Base-by-base conservation (phyloP, 2,888 invertebrate genomes). In the Limnephilus marmoratus region DNA sequence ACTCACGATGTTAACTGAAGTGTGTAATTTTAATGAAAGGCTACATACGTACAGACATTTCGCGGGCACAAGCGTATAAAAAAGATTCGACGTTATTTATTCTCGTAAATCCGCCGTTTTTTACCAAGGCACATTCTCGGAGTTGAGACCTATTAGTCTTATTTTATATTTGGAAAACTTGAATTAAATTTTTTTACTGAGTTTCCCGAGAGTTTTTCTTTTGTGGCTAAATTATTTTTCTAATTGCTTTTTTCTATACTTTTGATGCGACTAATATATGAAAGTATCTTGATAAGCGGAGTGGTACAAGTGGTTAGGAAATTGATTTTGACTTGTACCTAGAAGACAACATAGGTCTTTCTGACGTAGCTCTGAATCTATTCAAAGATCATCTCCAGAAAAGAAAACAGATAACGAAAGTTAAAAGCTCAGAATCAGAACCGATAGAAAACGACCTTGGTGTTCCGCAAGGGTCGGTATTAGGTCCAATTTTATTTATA, bases 11-110 rank as follows among this genome's bases (percentile, higher is more conserved):
- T 85, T 85, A 85, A 29, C 85, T 85, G 85, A n/a, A 41, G 41
- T 41, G 85, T 85, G 85, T 85, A 85, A 85, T 85, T 85, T 85
- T 85, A 85, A 85, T 85, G 85, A 85, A 85, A 85, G 85, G n/a
- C 37, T 85, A 13, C 85, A 41, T 85, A 41, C n/a, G 45, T 41
- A 18, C 41, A 37, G 82, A 82, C 31, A 34, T 83, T 83, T 37
- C n/a, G 31, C 41, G 85, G 31, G 85, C 85, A 37, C 3, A 41
- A 45, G 41, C 41, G n/a, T 85, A 85, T 85, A 45, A 85, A 85
- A 45, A 41, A 41, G 41, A 85, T 85, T 41, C 85, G 41, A 41
- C 41, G 41, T 85, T 45, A 45, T 85, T 68, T 68, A 68, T 68
- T 34, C 24, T 45, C 85, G 41, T 24, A 41, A 41, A 85, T 85